phyloP scores from a whole-genome alignment of 1,140 invertebrate genomes.

The Eufriesea mexicana region DNA sequence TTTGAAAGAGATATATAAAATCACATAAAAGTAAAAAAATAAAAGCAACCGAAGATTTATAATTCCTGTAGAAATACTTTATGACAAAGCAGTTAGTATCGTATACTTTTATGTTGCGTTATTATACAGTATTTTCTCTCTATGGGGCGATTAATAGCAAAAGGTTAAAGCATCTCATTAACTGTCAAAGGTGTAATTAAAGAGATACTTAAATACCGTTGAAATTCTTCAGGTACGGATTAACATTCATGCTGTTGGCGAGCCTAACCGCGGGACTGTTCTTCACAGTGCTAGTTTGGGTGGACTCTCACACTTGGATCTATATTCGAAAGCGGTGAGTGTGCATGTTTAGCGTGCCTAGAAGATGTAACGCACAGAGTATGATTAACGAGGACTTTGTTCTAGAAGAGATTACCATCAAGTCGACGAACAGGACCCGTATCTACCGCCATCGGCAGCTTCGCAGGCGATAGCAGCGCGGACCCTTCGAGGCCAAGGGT shows the following conservation, averaged over 20 bases:
- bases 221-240: conserved; percentile 83
- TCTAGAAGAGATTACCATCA: conserved; percentile 88
- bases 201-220: not conserved
- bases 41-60: too few species aligned
- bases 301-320: conserved; percentile 98
- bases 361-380: not conserved
- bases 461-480: conserved; percentile 86
- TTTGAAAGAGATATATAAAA: too few species aligned
- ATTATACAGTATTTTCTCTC: not conserved
- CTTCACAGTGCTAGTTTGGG: conserved; percentile 95
- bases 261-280: conserved; percentile 92
- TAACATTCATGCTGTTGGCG: conserved; percentile 92
- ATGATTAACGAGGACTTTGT: conserved; percentile 69
- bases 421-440: conserved; percentile 89
- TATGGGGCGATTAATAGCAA: not conserved
- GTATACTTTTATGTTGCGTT: too few species aligned
- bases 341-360: not conserved
- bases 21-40: too few species aligned
- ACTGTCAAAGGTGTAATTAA: not conserved
- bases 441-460: conserved; percentile 85
- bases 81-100: too few species aligned
- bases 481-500: conserved; percentile 86
- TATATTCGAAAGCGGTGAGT: conserved; percentile 95
- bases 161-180: not conserved
- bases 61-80: too few species aligned